Base-by-base conservation (phyloP, 30 jellyfish, hydroid and myxozoan genomes). In the Aurelia sp. region DNA sequence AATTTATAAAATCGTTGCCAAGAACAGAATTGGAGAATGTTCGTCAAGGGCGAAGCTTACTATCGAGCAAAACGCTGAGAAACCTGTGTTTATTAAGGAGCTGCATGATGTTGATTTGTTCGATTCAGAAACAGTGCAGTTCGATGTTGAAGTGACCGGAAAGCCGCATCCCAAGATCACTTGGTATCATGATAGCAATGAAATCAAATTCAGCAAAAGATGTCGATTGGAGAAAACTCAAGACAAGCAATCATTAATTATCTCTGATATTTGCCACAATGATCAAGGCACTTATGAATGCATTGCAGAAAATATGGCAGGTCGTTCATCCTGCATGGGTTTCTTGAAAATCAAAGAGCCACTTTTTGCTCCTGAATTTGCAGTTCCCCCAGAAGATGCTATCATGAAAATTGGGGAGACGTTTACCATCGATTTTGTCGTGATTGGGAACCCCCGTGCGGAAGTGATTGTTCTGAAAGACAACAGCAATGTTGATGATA, bases 261-360 rank as follows among this genome's bases (percentile, higher is more conserved):
- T 96, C 17, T 30, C 87, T 24, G 91, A 90, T 60, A 60, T 88
- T 44, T 66, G 84, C n/a, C 96, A 84, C 10, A 64, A 65, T 4
- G 98, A 96, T 80, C 90, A 82, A 50, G 99, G 98, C 18, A 76
- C 89, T 6, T 96, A 96, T 80, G 92, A 78, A 64, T 96, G 99
- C 72, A 86, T 75, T 65, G 99, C 99, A 17, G 90, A 76, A 59
- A 96, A 96, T 67, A 55, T 71, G 52, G 97, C 94, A 1, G 99
- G 99, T 8, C 84, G 84, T 13, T 38, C 86, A 15, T 85, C 90
- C n/a, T 91, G 96, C 24, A 77, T 87, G 80, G 91, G 96, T 17
- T 86, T 55, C 17, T 85, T 96, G 61, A 73, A 79, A 24, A 91
- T 96, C 71, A 80, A 78, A 27, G 91, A 86, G 74, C 91, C 96